phyloP scores from a whole-genome alignment of 2,797 vertebrate species.

The Acipenser oxyrinchus region DNA sequence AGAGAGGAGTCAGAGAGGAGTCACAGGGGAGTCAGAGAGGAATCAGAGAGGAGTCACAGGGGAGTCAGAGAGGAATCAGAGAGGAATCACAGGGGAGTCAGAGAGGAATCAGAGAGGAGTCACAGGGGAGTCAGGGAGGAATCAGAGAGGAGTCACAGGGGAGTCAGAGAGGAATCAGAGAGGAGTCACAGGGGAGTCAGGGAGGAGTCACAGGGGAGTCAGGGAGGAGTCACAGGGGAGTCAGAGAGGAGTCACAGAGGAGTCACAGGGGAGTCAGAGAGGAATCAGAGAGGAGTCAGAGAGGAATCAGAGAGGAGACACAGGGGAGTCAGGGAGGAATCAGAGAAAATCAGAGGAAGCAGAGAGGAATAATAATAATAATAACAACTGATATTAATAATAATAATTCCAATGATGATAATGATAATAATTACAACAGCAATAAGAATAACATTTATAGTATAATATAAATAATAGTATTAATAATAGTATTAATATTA shows the following conservation, averaged over 20 bases:
- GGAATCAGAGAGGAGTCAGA: too few species aligned
- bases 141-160: too few species aligned
- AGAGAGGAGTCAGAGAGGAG: background rate
- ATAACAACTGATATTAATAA: too few species aligned
- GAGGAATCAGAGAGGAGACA: background rate
- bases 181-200: too few species aligned
- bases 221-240: background rate
- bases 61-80: constrained; percentile 36
- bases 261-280: background rate
- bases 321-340: constrained; percentile 33
- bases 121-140: too few species aligned
- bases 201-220: background rate
- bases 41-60: constrained; percentile 54
- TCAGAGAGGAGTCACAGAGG: background rate
- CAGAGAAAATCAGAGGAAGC: constrained; percentile 53
- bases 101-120: background rate
- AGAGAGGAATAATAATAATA: background rate
- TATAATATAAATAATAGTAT: too few species aligned
- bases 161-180: constrained; percentile 2
- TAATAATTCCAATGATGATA: too few species aligned
- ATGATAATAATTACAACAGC: too few species aligned
- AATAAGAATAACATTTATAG: too few species aligned
- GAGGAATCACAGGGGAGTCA: background rate
- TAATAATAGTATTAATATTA: too few species aligned
- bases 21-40: constrained; percentile 33